Percentiles rank a stretch among this genome's conserved stretches.
Evolutionary conservation across 2,113 vertebrate species (phyloP).

Genomic region (Megalops atlanticus): DNA sequence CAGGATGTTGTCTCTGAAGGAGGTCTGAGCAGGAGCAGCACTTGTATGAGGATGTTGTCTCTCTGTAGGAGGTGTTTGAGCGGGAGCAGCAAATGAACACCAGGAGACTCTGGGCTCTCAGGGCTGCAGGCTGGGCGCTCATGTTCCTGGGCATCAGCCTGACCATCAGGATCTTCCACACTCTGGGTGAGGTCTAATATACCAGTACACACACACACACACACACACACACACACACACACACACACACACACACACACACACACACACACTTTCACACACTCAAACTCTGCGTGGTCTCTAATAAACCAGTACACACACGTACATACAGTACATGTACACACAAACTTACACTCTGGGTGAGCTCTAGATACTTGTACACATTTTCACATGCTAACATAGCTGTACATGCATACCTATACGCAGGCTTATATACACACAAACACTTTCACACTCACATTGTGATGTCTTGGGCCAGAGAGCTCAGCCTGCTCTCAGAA

Average conservation of each 20-base stretch:
- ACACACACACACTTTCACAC: neutral
- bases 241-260: no score
- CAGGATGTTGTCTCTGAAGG: constrained; percentile 73
- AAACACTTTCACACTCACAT: neutral
- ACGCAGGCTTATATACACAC: neutral
- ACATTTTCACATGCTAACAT: no score
- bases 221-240: neutral
- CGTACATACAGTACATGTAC: no score
- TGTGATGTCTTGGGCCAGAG: no score
- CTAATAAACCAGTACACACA: no score
- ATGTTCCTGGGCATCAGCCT: constrained; percentile 92
- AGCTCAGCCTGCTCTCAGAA: no score
- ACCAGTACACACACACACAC: neutral
- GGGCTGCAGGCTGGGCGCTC: constrained; percentile 83
- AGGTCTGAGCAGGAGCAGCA: constrained; percentile 83
- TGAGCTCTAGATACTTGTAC: no score
- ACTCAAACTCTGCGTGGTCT: neutral
- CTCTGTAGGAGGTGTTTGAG: constrained; percentile 86
- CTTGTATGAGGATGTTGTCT: no score
- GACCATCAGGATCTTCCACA: constrained; percentile 85
- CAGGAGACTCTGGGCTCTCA: constrained; percentile 88
- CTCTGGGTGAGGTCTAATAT: constrained; percentile 76
- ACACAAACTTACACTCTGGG: neutral
- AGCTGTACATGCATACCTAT: no score
- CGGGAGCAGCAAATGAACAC: constrained; percentile 81